These are phyloP conservation scores for Drosophila putrida DNA, from an alignment of 2,888 invertebrate genomes.

Conservation along the genomic window DNA sequence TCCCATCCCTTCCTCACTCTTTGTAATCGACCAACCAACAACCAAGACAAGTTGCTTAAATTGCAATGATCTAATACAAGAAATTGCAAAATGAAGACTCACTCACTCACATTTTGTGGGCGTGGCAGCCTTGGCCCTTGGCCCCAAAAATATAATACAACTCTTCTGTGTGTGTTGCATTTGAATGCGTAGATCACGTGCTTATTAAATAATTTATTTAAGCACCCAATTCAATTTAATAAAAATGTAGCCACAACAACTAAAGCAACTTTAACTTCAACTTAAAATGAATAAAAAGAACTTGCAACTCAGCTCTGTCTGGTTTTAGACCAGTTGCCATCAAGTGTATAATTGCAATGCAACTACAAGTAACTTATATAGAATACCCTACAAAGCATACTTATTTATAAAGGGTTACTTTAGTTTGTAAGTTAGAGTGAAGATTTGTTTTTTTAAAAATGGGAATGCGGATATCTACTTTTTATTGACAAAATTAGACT, in stretches of 20 bases:
- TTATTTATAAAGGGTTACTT: not conserved
- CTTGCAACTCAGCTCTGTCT: slow-evolving; percentile 8
- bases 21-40: too few species aligned
- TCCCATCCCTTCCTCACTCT: not conserved
- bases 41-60: slow-evolving; percentile 51
- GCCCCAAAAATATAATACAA: slow-evolving; percentile 44
- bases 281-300: slow-evolving; percentile 46
- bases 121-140: slow-evolving; percentile 72
- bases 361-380: slow-evolving; percentile 13
- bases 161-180: slow-evolving; percentile 16
- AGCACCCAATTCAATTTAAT: slow-evolving; percentile 83
- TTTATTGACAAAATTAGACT: too few species aligned
- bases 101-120: slow-evolving; percentile 55
- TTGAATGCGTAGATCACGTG: slow-evolving; percentile 75
- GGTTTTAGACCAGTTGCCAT: slow-evolving; percentile 28
- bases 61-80: slow-evolving; percentile 80
- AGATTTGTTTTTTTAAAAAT: too few species aligned
- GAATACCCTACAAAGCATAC: slow-evolving; percentile 8
- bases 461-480: too few species aligned
- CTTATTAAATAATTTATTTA: slow-evolving; percentile 85
- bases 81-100: slow-evolving; percentile 76
- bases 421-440: not conserved
- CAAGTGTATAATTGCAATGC: slow-evolving; percentile 60
- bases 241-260: slow-evolving; percentile 72
- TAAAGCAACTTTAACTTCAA: slow-evolving; percentile 52